A percentile compares a stretch with the other conserved stretches of the same genome.
phyloP scores from a whole-genome alignment of 2,888 invertebrate genomes.

The Norana najaformis region DNA sequence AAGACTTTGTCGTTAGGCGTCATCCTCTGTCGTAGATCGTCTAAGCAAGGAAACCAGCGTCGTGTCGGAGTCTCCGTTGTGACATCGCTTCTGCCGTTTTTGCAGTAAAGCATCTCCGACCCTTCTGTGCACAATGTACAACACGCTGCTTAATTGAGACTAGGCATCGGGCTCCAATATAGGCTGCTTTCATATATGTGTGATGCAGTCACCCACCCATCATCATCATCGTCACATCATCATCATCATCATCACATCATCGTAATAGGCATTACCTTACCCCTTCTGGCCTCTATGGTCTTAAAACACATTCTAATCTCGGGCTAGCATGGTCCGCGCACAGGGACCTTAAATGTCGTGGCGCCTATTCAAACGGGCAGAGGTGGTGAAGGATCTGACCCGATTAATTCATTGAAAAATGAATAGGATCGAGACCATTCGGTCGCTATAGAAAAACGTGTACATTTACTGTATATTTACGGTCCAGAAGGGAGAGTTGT shows the following conservation, averaged over 20 bases:
- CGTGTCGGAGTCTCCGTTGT: background rate
- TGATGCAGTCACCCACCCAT: background rate
- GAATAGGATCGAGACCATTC: too few relatives aligned
- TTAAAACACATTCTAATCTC: too few relatives aligned
- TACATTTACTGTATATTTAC: too few relatives aligned
- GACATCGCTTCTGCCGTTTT: background rate
- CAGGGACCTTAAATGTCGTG: too few relatives aligned
- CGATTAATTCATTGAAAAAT: too few relatives aligned
- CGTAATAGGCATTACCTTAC: background rate
- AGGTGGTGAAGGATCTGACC: too few relatives aligned
- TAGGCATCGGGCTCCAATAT: too few relatives aligned
- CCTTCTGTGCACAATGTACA: background rate
- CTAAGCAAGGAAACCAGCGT: background rate
- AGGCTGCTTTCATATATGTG: background rate
- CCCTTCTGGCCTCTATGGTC: background rate
- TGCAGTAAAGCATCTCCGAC: background rate
- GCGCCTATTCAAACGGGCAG: too few relatives aligned
- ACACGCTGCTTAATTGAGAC: background rate
- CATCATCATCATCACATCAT: background rate
- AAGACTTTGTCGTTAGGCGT: background rate
- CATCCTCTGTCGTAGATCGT: background rate
- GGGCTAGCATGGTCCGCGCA: too few relatives aligned
- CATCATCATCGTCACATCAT: background rate
- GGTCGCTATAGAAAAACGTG: too few relatives aligned
- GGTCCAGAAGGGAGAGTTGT: too few relatives aligned